A percentile compares a stretch with the other conserved stretches of the same genome.
phyloP scores from a whole-genome alignment of 1,140 invertebrate species.

The Drosophila pseudoobscura region DNA sequence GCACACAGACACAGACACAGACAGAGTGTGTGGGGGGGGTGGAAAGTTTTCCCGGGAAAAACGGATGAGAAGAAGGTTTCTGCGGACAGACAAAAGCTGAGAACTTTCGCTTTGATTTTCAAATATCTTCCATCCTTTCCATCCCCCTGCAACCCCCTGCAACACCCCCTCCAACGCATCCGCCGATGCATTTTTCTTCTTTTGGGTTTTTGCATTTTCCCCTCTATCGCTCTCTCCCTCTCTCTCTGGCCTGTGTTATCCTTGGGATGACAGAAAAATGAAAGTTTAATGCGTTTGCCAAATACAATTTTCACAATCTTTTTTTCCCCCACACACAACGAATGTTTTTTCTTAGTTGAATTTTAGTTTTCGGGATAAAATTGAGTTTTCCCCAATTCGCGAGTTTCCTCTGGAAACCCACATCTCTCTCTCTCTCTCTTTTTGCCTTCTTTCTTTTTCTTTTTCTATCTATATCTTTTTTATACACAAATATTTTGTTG shows the following conservation, averaged over 20 bases:
- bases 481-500: slow-evolving; percentile 39
- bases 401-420: slow-evolving; percentile 11
- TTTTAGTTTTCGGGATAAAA: slow-evolving; percentile 57
- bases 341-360: slow-evolving; percentile 42
- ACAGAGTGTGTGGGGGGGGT: not conserved
- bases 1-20: slow-evolving; percentile 21
- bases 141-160: slow-evolving; percentile 13
- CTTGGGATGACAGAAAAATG: slow-evolving; percentile 80
- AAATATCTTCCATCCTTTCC: slow-evolving; percentile 44
- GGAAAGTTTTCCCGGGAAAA: slow-evolving; percentile 32
- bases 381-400: slow-evolving; percentile 58
- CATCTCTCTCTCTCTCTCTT: slow-evolving; percentile 11
- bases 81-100: slow-evolving; percentile 61
- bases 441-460: slow-evolving; percentile 4
- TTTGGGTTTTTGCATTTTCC: slow-evolving; percentile 5
- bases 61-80: slow-evolving; percentile 28
- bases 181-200: slow-evolving; percentile 6
- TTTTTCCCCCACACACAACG: slow-evolving; percentile 23
- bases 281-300: slow-evolving; percentile 83
- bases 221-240: not conserved
- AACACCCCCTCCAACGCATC: slow-evolving; percentile 26
- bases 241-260: slow-evolving; percentile 41
- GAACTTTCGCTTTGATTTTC: slow-evolving; percentile 82
- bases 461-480: slow-evolving; percentile 22
- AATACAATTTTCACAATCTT: slow-evolving; percentile 79